These are phyloP conservation scores for Synaphobranchus kaupii DNA, from an alignment of 2,797 vertebrate genomes.

Conservation along the genomic window DNA sequence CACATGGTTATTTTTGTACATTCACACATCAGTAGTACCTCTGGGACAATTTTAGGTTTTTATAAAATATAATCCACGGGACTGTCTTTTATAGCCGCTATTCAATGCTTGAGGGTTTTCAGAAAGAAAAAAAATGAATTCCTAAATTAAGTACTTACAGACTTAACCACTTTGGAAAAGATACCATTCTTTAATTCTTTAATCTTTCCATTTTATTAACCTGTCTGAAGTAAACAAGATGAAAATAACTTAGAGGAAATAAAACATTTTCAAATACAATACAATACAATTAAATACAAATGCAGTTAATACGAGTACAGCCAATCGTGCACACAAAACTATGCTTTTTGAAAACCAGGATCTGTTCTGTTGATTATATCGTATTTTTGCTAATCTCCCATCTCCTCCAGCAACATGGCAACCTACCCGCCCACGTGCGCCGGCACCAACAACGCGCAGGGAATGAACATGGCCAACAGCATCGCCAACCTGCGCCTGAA, in stretches of 20 bases:
- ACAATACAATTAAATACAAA: too few relatives aligned
- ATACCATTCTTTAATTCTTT: background rate
- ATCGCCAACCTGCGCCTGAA: conserved; percentile 99
- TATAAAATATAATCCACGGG: background rate
- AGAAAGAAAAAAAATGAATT: background rate
- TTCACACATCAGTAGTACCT: background rate
- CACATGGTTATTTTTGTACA: background rate
- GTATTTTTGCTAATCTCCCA: background rate
- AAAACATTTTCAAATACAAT: background rate
- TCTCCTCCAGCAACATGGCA: conserved; percentile 84
- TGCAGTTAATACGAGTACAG: background rate
- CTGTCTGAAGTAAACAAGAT: background rate
- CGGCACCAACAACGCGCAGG: conserved; percentile 88
- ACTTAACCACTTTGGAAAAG: background rate
- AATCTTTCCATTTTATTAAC: background rate
- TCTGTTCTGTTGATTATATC: background rate
- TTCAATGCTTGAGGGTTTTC: background rate
- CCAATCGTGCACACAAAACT: background rate
- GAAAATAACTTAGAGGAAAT: background rate
- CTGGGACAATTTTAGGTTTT: background rate
- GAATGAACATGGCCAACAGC: conserved; percentile 98
- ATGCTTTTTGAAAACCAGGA: background rate
- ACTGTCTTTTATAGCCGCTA: background rate
- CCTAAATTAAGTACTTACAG: background rate
- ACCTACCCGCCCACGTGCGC: conserved; percentile 92